Percentiles rank a stretch among this genome's conserved stretches.
These are phyloP conservation scores for Drosophila dunni DNA, from an alignment of 1,140 invertebrate species.

Conservation along the genomic window DNA sequence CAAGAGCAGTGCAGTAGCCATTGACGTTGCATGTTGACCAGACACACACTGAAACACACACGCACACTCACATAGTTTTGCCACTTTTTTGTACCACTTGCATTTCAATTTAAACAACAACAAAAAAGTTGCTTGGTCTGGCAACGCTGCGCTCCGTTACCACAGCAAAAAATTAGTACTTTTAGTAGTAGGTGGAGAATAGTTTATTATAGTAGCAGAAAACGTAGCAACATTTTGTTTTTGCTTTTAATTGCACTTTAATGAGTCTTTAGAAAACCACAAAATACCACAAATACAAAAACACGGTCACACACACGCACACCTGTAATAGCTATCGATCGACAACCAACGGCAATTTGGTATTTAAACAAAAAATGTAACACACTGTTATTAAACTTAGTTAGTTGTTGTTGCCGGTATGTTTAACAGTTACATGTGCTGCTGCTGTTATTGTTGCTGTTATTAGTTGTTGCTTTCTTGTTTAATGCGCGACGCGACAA, in stretches of 20 bases:
- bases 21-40: constrained; percentile 66
- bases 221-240: constrained; percentile 13
- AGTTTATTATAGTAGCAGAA: constrained; percentile 2
- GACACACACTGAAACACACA: constrained; percentile 29
- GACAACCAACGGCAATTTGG: constrained; percentile 5
- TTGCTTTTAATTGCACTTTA: constrained; percentile 56
- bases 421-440: constrained; percentile 31
- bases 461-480: constrained; percentile 34
- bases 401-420: constrained; percentile 37
- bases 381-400: constrained; percentile 21
- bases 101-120: constrained; percentile 34
- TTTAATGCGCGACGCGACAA: constrained; percentile 44
- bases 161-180: constrained; percentile 12
- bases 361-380: neutral
- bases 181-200: neutral
- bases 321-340: constrained; percentile 37
- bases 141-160: constrained; percentile 50
- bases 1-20: constrained; percentile 47
- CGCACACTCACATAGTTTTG: constrained; percentile 31
- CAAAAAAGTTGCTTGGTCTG: constrained; percentile 40
- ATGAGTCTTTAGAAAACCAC: constrained; percentile 47
- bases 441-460: constrained; percentile 14
- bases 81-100: constrained; percentile 54
- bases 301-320: constrained; percentile 15
- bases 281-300: constrained; percentile 16